Evolutionary conservation across 2,888 invertebrate species (phyloP).

Genomic region (Netelia inedita): DNA sequence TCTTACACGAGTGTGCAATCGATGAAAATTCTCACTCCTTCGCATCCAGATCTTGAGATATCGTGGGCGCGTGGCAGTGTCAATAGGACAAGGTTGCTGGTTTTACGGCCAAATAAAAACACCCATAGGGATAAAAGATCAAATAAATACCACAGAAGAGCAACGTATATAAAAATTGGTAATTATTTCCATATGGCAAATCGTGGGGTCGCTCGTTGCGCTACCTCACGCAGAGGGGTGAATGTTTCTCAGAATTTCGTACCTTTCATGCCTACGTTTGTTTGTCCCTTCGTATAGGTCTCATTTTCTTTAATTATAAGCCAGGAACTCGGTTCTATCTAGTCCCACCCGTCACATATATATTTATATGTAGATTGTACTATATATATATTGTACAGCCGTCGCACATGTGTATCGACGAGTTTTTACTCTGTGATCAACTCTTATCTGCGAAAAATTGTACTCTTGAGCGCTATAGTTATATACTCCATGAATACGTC

Average conservation of each 20-base stretch:
- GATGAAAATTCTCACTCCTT: not conserved
- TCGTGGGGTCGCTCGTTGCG: constrained; percentile 23
- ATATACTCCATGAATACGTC: not conserved
- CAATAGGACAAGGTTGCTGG: no score
- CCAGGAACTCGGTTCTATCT: not conserved
- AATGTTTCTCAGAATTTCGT: constrained; percentile 59
- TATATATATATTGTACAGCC: constrained; percentile 8
- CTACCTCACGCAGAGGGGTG: constrained; percentile 45
- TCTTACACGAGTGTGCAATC: not conserved
- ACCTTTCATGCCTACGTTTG: constrained; percentile 15
- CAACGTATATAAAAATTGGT: constrained; percentile 51
- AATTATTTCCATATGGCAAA: constrained; percentile 40
- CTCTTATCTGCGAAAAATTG: constrained; percentile 44
- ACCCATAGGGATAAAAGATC: constrained; percentile 7
- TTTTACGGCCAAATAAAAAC: constrained; percentile 1
- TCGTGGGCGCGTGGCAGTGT: no score
- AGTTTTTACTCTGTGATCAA: not conserved
- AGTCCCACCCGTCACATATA: not conserved
- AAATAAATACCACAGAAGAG: constrained; percentile 28
- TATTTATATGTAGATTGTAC: not conserved
- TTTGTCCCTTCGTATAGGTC: constrained; percentile 7
- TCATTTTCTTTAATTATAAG: constrained; percentile 15
- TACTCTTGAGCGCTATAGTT: not conserved
- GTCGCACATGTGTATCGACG: not conserved
- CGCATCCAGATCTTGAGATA: not conserved